Evolutionary conservation across 2,113 vertebrate species (phyloP), one percentile per base, ranked within the genome.

Genomic region (Centrocercus urophasianus): DNA sequence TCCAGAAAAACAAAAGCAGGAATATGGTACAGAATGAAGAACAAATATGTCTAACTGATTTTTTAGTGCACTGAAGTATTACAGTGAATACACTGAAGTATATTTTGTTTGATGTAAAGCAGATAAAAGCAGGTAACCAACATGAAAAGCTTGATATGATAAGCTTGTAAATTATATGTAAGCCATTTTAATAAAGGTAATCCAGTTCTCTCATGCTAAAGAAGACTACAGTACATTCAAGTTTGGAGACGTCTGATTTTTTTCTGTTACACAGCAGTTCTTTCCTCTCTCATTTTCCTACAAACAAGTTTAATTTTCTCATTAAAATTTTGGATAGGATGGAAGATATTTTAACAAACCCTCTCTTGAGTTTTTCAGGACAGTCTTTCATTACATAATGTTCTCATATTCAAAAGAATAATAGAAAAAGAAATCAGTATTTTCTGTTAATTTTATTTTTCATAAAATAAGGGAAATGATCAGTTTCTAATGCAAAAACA

Each of bases 1-100:
- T 97, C 78, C 89, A 97, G 94, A 93, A 96, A 98, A 98, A 96
- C 93, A 97, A 97, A 97, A 95, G 95, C 93, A 95, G 80, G 70
- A 96, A 76, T 93, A 92, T 89, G 71, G 86, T 77, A 91, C 70
- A 22, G 61, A 92, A 93, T 77, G 43, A 84, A 92, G 86, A 95
- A 87, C 60, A 94, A 96, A 90, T 54, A 86, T 54, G n/a, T 91
- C 77, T 75, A 96, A 93, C 61, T 87, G 43, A 93, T 95, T 96
- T 54, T 96, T 92, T 79, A 88, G 42, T 91, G 92, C 61, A 71
- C 43, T 91, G 79, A 95, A 91, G 36, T 83, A 96, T 70, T 60
- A 72, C 78, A 84, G n/a, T 96, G 36, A 38, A 38, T 38, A 38
- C 36, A 38, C 36, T 38, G 36, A 38, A 38, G 36, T 38, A 38